phyloP scores from a whole-genome alignment of 1,140 invertebrate genomes.

The Zaprionus africanus region DNA sequence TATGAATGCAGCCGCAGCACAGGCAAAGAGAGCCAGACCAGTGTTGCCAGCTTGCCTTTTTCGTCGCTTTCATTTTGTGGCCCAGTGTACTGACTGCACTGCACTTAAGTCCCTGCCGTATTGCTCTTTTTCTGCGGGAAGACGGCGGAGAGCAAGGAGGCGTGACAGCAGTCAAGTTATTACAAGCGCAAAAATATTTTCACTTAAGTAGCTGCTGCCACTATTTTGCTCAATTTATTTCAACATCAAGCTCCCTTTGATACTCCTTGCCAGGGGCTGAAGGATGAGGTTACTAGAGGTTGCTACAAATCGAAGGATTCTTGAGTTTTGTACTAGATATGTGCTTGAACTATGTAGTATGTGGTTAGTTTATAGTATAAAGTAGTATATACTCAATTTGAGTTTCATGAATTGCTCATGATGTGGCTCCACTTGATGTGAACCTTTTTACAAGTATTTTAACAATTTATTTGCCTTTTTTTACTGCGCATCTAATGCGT shows the following conservation, averaged over 20 bases:
- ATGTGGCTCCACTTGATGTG: too few relatives aligned
- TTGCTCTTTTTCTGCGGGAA: slow-evolving; percentile 54
- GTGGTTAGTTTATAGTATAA: too few relatives aligned
- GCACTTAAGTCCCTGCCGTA: slow-evolving; percentile 74
- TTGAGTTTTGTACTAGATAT: too few relatives aligned
- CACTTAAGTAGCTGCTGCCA: slow-evolving; percentile 81
- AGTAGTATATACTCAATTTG: too few relatives aligned
- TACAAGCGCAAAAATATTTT: slow-evolving; percentile 80
- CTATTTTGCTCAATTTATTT: slow-evolving; percentile 81
- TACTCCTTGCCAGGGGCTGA: neutral
- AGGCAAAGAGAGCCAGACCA: slow-evolving; percentile 3
- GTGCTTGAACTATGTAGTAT: neutral
- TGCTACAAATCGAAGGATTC: too few relatives aligned
- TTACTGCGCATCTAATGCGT: neutral
- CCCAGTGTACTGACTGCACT: slow-evolving; percentile 34
- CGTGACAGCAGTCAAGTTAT: slow-evolving; percentile 68
- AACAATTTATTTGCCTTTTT: neutral
- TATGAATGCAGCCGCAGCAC: slow-evolving; percentile 64
- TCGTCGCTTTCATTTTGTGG: slow-evolving; percentile 8
- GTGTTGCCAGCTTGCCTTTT: neutral
- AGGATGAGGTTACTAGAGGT: neutral
- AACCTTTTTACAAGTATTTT: neutral
- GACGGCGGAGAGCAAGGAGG: neutral
- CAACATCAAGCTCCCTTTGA: slow-evolving; percentile 54
- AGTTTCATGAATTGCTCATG: too few relatives aligned